phyloP scores from a whole-genome alignment of 1,140 invertebrate species.

The Apis mellifera region Amel_HAv3.1 CM009936.2:3180501-3181000 shows the following conservation, averaged over 20 bases:
- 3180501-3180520: background rate
- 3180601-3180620: constrained; percentile 54
- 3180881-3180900: constrained; percentile 22
- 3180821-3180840: constrained; percentile 45
- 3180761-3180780: constrained; percentile 69
- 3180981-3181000: no score
- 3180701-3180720: constrained; percentile 54
- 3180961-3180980: background rate
- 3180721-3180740: constrained; percentile 65
- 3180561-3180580: constrained; percentile 1
- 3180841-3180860: constrained; percentile 48
- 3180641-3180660: constrained; percentile 46
- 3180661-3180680: constrained; percentile 41
- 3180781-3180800: constrained; percentile 50
- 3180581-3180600: background rate
- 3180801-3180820: constrained; percentile 43
- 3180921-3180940: background rate
- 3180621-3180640: constrained; percentile 40
- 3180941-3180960: no score
- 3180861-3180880: constrained; percentile 34
- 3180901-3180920: background rate
- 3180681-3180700: constrained; percentile 55
- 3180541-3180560: background rate
- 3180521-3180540: background rate
- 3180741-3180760: constrained; percentile 68